phyloP scores from a whole-genome alignment of 1,140 invertebrate species.

The Drosophila azteca region DNA sequence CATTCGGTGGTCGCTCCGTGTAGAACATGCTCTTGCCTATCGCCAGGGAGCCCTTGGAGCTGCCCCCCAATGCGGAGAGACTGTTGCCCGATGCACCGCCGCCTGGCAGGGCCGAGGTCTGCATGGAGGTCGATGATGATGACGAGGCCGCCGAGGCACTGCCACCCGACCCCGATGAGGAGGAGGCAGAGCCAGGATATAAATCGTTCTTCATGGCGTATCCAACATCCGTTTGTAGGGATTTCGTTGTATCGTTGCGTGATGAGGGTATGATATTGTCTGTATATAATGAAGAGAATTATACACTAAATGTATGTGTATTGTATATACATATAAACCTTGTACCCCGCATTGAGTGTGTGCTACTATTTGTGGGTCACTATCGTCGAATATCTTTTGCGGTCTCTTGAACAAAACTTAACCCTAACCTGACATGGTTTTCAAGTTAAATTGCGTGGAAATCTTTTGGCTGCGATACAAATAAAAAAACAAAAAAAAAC shows the following conservation, averaged over 20 bases:
- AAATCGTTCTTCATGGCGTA: slow-evolving; percentile 78
- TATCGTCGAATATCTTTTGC: slow-evolving; percentile 29
- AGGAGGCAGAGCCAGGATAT: slow-evolving; percentile 64
- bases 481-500: slow-evolving; percentile 56
- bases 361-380: slow-evolving; percentile 19
- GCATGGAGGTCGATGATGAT: slow-evolving; percentile 71
- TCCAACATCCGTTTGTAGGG: slow-evolving; percentile 77
- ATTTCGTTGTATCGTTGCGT: slow-evolving; percentile 80
- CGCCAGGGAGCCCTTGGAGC: slow-evolving; percentile 76
- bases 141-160: slow-evolving; percentile 61
- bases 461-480: slow-evolving; percentile 76
- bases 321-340: neutral
- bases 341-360: slow-evolving; percentile 2
- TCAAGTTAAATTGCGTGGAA: slow-evolving; percentile 81
- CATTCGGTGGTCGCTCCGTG: slow-evolving; percentile 83
- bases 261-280: slow-evolving; percentile 77
- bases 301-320: neutral
- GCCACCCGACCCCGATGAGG: slow-evolving; percentile 44
- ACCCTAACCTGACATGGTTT: slow-evolving; percentile 68
- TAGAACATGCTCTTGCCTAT: slow-evolving; percentile 83
- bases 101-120: slow-evolving; percentile 61
- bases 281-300: slow-evolving; percentile 26
- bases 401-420: slow-evolving; percentile 50
- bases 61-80: slow-evolving; percentile 63
- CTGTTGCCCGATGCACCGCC: slow-evolving; percentile 61